Evolutionary conservation across 2,888 invertebrate species (phyloP), one percentile per base, ranked within the genome.

Genomic region (Heterodera filipjevi): DNA sequence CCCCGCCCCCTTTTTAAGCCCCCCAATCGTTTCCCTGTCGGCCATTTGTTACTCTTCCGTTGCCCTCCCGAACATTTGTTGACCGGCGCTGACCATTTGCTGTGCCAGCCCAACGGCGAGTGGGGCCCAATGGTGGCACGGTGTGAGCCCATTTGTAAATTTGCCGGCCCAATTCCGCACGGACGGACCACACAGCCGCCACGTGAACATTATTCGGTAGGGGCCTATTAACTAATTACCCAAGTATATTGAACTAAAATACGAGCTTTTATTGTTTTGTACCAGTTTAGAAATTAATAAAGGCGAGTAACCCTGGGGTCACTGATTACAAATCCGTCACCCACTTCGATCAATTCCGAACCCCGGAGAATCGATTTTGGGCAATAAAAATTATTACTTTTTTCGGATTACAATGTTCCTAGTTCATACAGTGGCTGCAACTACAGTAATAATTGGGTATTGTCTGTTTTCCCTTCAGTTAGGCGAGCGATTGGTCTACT

Each of bases 61-160:
- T 95, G 95, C 90, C 93, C 94, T 90, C 93, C 93, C 14, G 94
- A 94, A 85, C 94, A 93, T 90, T 94, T 95, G 92, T 93, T 95
- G 92, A 94, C 94, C 90, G 95, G 95, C 2, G 92, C 94, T 85
- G 94, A 94, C n/a, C 94, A 95, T 84, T 93, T 94, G 75, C 94
- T 94, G 33, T 95, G 95, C 90, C 94, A 94, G 90, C 94, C 94
- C 87, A 94, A 93, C 89, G 94, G 94, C 14, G 92, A 93, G 80
- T 95, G 95, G 94, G 86, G 85, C 76, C 79, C 82, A 30, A 75
- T 85, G 71, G 78, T 80, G 73, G 86, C 86, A 14, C 84, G 81
- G 71, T 88, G 88, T 82, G 78, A 83, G 35, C 66, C 81, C 32
- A 77, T 80, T 53, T 84, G 84, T 77, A 44, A 84, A 81, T 83